Conservation (phyloP, 2,888 invertebrate species). For the Cephus pygmeus region DNA sequence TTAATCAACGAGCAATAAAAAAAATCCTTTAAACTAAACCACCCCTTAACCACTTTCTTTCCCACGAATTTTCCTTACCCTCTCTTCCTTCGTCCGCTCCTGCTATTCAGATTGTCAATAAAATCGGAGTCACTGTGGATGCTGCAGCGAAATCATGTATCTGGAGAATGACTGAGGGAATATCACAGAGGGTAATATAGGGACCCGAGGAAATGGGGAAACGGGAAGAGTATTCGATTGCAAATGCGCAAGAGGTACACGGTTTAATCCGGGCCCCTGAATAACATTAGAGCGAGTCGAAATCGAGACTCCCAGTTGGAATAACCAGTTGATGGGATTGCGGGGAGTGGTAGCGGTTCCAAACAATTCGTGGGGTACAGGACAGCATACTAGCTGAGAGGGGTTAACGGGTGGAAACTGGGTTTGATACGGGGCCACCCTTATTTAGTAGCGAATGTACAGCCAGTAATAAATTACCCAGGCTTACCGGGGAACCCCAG, state of each 20-base stretch:
- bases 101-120: not conserved
- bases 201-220: constrained; percentile 9
- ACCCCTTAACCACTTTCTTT: too few relatives aligned
- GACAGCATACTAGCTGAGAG: not conserved
- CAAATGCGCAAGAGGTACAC: constrained; percentile 44
- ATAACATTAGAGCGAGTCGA: constrained; percentile 49
- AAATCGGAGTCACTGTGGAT: not conserved
- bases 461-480: constrained; percentile 53
- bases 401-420: constrained; percentile 1
- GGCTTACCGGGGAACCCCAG: constrained; percentile 35
- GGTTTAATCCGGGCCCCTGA: constrained; percentile 54
- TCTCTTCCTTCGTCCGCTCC: not conserved
- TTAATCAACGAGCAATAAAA: too few relatives aligned
- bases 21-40: too few relatives aligned
- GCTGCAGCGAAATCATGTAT: too few relatives aligned
- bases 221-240: constrained; percentile 36
- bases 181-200: not conserved
- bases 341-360: constrained; percentile 28
- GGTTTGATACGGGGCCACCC: constrained; percentile 13
- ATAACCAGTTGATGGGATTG: constrained; percentile 3
- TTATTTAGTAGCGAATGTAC: constrained; percentile 54
- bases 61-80: not conserved
- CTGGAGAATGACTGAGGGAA: too few relatives aligned
- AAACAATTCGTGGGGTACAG: constrained; percentile 44
- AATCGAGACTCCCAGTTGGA: not conserved